phyloP scores from a whole-genome alignment of 2,113 vertebrate species.

The Tragulus kanchil region DNA sequence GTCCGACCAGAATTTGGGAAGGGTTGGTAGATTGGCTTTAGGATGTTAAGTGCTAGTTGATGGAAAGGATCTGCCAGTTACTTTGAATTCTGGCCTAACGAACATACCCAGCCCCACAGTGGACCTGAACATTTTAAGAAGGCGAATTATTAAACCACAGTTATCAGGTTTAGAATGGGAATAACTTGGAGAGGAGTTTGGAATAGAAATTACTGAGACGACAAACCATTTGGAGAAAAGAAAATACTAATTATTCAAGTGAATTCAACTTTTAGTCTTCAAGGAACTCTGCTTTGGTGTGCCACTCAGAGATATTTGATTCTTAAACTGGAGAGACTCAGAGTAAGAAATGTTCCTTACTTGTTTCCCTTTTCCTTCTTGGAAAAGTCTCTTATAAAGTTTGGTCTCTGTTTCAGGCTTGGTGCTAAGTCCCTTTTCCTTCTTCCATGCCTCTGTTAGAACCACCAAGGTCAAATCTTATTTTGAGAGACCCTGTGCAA shows the following conservation, averaged over 20 bases:
- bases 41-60: background rate
- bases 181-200: conserved; percentile 16
- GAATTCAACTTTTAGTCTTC: conserved; percentile 35
- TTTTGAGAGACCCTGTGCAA: conserved; percentile 25
- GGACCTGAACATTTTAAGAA: conserved; percentile 25
- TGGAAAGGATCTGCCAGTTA: conserved; percentile 1
- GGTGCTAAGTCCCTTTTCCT: background rate
- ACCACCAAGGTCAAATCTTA: background rate
- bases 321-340: conserved; percentile 38
- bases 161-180: conserved; percentile 21
- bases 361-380: background rate
- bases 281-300: conserved; percentile 18
- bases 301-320: conserved; percentile 44
- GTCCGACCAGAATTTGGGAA: conserved; percentile 9
- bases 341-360: conserved; percentile 36
- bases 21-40: background rate
- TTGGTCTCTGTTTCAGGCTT: conserved; percentile 35
- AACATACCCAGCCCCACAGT: background rate
- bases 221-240: background rate
- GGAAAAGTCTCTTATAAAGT: background rate
- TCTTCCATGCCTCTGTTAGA: conserved; percentile 10
- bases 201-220: conserved; percentile 52
- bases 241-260: conserved; percentile 39
- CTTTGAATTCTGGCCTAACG: conserved; percentile 35
- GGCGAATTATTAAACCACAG: background rate